These are phyloP conservation scores for Caenorhabditis sulstoni DNA, from an alignment of 2,888 invertebrate genomes.

Conservation along the genomic window DNA sequence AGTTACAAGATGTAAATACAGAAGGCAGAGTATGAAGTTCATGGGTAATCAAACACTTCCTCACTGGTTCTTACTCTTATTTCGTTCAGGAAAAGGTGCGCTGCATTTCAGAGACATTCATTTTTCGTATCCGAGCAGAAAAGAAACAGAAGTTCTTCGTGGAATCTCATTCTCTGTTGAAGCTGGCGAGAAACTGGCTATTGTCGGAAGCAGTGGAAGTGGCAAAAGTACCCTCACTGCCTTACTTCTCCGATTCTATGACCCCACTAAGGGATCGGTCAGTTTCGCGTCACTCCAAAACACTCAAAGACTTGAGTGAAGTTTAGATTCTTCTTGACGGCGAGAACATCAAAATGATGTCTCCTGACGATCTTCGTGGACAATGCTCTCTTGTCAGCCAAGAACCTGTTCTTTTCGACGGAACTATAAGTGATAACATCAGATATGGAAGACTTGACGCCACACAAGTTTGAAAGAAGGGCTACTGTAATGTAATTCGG, in stretches of 20 bases:
- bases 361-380: conserved; percentile 80
- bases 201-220: conserved; percentile 78
- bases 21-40: conserved; percentile 68
- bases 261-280: conserved; percentile 74
- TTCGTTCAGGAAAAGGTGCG: conserved; percentile 63
- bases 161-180: conserved; percentile 71
- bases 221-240: conserved; percentile 79
- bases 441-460: conserved; percentile 77
- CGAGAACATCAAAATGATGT: conserved; percentile 78
- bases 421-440: conserved; percentile 79
- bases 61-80: too few relatives aligned
- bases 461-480: conserved; percentile 66
- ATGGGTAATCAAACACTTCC: conserved; percentile 61
- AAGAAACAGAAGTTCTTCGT: conserved; percentile 81
- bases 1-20: conserved; percentile 60
- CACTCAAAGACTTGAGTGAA: background rate
- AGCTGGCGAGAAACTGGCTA: conserved; percentile 78
- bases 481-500: background rate
- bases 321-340: conserved; percentile 80
- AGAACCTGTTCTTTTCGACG: conserved; percentile 81
- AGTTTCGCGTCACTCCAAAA: conserved; percentile 2
- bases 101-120: conserved; percentile 86
- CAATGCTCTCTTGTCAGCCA: conserved; percentile 82
- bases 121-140: conserved; percentile 90
- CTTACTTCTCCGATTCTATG: conserved; percentile 77